Conservation (phyloP, 2,113 vertebrate genomes). For the Boulengerochromis microlepis region DNA sequence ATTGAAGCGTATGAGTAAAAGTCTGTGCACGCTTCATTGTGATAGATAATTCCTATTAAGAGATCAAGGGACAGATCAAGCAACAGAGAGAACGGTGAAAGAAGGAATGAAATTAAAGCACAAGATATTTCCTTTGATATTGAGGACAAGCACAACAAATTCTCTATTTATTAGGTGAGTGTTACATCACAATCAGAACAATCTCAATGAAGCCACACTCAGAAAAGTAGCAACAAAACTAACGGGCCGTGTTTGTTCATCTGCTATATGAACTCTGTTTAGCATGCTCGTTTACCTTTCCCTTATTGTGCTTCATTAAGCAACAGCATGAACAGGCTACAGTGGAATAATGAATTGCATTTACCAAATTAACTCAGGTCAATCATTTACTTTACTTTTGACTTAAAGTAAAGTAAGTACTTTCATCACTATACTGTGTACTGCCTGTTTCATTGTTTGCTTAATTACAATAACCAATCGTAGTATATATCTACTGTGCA, state of each 20-base stretch:
- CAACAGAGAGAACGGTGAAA: background rate
- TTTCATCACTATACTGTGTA: background rate
- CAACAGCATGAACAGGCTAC: background rate
- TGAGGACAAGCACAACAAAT: constrained; percentile 1
- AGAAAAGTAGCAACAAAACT: background rate
- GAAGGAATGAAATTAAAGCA: background rate
- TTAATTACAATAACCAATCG: background rate
- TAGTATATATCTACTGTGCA: background rate
- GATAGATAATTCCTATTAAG: constrained; percentile 39
- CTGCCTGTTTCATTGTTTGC: background rate
- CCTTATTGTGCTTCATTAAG: constrained; percentile 10
- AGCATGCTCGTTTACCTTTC: background rate
- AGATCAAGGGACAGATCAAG: background rate
- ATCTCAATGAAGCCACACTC: background rate
- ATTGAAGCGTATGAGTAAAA: background rate
- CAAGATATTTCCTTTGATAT: background rate
- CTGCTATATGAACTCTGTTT: background rate
- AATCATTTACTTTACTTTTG: constrained; percentile 15
- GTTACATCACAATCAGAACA: background rate
- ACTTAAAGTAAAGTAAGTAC: background rate
- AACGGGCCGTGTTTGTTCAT: background rate
- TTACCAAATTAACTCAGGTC: constrained; percentile 10
- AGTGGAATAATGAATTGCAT: background rate
- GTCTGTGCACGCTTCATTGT: background rate
- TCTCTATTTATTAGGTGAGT: constrained; percentile 6